Base-by-base conservation (phyloP, 2,797 vertebrate genomes). In the Scyliorhinus canicula region DNA sequence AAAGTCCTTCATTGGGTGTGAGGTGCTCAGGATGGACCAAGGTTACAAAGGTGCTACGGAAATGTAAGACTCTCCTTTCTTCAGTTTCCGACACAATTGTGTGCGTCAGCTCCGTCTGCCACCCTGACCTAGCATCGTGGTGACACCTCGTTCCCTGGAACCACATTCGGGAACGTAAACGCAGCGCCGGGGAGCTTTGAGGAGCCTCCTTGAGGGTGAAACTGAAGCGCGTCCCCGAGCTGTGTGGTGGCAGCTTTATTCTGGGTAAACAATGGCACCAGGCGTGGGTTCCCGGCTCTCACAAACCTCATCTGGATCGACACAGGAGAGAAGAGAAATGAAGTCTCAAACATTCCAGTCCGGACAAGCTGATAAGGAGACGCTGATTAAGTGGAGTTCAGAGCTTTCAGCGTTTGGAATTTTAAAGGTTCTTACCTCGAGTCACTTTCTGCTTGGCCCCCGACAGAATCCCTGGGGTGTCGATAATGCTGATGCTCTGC, bases 401-500 rank as follows among this genome's bases (percentile, higher is more conserved):
- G 14, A 26, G 50, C 31, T 35, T 57, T 11, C 26, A 31, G 50
- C 52, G 31, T 31, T 50, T 55, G 44, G 55, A 35, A 35, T 90
- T 60, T 0, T 9, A 47, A 57, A 14, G 0, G 5, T 9, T 71
- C 98, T 98, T 96, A 99, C 98, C 98, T 95, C 98, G 97, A 97
- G 98, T 98, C 96, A 98, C 98, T 97, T 98, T 97, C 97, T 99
- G 98, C 95, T 98, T 98, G 88, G 98, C 98, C 0, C 98, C 98
- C 0, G 98, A 98, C 95, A 98, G 96, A 96, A 98, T 98, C 16
- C 98, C 98, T 0, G 98, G 98, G 0, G 98, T 98, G 97, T 98
- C 98, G 0, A 99, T 99, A 52, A 99, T 97, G 95, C 98, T 99
- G 96, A 99, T 99, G 95, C 98, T 99, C 96, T 99, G 98, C 96